A percentile compares a stretch with the other conserved stretches of the same genome.
Conservation (phyloP, 2,797 vertebrate species). For the Manis pentadactyla region DNA sequence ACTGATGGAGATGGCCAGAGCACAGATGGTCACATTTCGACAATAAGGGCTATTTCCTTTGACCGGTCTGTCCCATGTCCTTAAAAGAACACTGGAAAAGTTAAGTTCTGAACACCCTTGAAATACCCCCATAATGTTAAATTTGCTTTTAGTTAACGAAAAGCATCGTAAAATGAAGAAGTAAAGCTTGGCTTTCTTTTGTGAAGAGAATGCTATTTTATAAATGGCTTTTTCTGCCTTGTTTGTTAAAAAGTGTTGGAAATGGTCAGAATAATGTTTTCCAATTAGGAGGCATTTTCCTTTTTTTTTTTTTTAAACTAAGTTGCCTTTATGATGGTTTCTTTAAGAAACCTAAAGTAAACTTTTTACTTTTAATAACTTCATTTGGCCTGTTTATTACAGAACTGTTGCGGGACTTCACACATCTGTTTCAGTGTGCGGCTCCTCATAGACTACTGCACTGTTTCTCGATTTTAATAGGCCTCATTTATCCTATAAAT, state of each 20-base stretch:
- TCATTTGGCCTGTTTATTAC: slow-evolving; percentile 85
- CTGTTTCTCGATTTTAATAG: slow-evolving; percentile 87
- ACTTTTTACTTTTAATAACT: slow-evolving; percentile 82
- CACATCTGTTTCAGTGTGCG: slow-evolving; percentile 86
- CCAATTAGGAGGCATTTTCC: slow-evolving; percentile 77
- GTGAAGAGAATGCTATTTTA: slow-evolving; percentile 30
- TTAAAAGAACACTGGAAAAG: slow-evolving; percentile 55
- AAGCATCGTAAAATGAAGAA: slow-evolving; percentile 64
- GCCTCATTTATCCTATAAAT: slow-evolving; percentile 89
- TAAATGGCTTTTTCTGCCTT: slow-evolving; percentile 58
- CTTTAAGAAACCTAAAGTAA: slow-evolving; percentile 83
- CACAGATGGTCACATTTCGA: slow-evolving; percentile 55
- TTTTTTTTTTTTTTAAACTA: slow-evolving; percentile 76
- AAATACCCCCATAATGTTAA: slow-evolving; percentile 67
- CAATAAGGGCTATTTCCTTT: slow-evolving; percentile 66
- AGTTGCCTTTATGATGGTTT: slow-evolving; percentile 81
- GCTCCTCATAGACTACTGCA: slow-evolving; percentile 86
- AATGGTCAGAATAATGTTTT: slow-evolving; percentile 77
- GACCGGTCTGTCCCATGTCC: slow-evolving; percentile 45
- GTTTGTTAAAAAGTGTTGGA: slow-evolving; percentile 77
- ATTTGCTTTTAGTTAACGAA: slow-evolving; percentile 44
- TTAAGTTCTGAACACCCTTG: slow-evolving; percentile 58
- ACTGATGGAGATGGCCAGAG: slow-evolving; percentile 52
- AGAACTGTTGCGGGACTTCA: slow-evolving; percentile 87
- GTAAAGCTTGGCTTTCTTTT: slow-evolving; percentile 45